A percentile compares a stretch with the other conserved stretches of the same genome.
Conservation (phyloP, 2,888 invertebrate species). For the Frankliniella intonsa region DNA sequence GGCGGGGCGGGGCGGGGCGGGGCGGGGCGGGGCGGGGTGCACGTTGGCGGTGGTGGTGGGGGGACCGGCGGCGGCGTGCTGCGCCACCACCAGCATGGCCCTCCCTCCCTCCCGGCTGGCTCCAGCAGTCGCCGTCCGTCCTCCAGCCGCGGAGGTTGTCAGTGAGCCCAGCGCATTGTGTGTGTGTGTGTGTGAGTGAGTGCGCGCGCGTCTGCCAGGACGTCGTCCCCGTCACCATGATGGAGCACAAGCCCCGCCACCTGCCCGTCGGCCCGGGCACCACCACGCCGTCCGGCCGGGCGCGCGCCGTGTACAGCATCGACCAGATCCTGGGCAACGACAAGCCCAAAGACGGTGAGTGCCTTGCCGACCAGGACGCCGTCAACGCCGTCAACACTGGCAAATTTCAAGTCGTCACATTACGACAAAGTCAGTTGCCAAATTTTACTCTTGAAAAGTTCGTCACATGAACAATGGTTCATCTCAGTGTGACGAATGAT, state of each 20-base stretch:
- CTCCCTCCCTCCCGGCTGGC: no score
- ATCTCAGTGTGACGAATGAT: no score
- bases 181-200: neutral
- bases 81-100: neutral
- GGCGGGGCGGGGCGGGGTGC: neutral
- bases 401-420: no score
- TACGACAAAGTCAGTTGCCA: no score
- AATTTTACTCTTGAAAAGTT: no score
- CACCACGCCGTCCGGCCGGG: neutral
- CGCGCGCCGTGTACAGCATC: conserved; percentile 48
- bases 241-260: conserved; percentile 19
- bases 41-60: neutral
- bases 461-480: no score
- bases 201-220: neutral
- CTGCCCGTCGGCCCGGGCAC: neutral
- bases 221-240: neutral
- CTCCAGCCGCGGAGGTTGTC: neutral
- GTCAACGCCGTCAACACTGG: no score
- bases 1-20: neutral
- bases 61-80: neutral
- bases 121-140: conserved; percentile 1
- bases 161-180: neutral
- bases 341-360: conserved; percentile 22
- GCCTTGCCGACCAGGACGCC: neutral
- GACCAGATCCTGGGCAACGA: conserved; percentile 48